A percentile compares a stretch with the other conserved stretches of the same genome.
Evolutionary conservation across 2,888 invertebrate species (phyloP).

Genomic region (Ichneumon xanthorius): DNA sequence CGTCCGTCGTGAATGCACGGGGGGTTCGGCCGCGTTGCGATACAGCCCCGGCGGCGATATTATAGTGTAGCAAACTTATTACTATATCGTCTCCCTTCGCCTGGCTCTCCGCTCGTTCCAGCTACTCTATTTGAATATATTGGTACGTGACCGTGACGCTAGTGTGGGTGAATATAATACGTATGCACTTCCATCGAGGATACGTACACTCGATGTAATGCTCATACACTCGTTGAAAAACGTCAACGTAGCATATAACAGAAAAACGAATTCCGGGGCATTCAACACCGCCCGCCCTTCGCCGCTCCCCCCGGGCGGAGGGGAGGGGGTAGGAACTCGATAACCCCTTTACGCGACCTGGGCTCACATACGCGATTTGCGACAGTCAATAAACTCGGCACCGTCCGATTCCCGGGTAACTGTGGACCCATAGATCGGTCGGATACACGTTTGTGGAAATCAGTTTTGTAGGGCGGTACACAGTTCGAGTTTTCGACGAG

Average conservation of each 20-base stretch:
- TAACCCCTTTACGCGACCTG: slow-evolving; percentile 66
- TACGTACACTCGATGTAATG: neutral
- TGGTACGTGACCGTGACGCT: slow-evolving; percentile 72
- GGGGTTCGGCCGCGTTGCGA: neutral
- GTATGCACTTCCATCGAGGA: slow-evolving; percentile 16
- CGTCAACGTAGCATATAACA: slow-evolving; percentile 50
- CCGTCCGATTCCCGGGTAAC: slow-evolving; percentile 59
- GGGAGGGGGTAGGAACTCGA: slow-evolving; percentile 65
- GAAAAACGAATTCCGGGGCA: slow-evolving; percentile 46
- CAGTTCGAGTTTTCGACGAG: slow-evolving; percentile 54
- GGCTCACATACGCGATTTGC: slow-evolving; percentile 72
- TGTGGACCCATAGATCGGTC: slow-evolving; percentile 33
- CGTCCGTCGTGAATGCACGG: neutral
- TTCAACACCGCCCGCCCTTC: slow-evolving; percentile 4
- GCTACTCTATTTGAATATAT: slow-evolving; percentile 73
- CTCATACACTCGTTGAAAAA: slow-evolving; percentile 15
- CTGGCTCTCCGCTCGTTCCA: slow-evolving; percentile 50
- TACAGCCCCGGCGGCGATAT: neutral
- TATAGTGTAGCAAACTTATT: slow-evolving; percentile 58
- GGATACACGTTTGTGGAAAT: slow-evolving; percentile 51
- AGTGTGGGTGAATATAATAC: slow-evolving; percentile 54
- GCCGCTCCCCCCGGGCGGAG: too few species aligned
- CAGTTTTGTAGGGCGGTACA: slow-evolving; percentile 49
- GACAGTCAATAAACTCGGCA: slow-evolving; percentile 74
- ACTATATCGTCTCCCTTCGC: slow-evolving; percentile 37